These are phyloP conservation scores for Clarias pachynema DNA, from an alignment of 2,797 vertebrate species.

Conservation along the genomic window DNA sequence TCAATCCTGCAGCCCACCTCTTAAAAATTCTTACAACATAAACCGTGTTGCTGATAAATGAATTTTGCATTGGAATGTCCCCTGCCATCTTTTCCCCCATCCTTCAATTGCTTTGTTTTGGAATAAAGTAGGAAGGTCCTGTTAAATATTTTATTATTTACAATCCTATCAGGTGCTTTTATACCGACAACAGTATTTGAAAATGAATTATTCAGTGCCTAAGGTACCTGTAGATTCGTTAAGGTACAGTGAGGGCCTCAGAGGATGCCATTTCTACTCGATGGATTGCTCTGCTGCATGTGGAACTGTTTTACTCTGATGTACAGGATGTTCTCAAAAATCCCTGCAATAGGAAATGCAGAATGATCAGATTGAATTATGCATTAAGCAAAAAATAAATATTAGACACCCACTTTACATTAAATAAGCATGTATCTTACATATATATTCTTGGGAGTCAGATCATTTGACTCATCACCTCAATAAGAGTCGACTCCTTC, in stretches of 20 bases:
- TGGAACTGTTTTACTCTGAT: background rate
- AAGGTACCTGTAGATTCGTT: slow-evolving; percentile 14
- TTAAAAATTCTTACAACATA: background rate
- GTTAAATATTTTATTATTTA: slow-evolving; percentile 55
- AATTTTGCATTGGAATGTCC: background rate
- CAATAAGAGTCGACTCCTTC: background rate
- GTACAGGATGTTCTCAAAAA: background rate
- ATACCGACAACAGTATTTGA: slow-evolving; percentile 32
- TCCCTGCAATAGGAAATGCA: background rate
- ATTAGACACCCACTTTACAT: background rate
- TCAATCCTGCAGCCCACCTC: too few species aligned
- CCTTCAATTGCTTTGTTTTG: slow-evolving; percentile 27
- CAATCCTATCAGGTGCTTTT: slow-evolving; percentile 45
- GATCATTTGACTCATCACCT: background rate
- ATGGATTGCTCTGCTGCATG: background rate
- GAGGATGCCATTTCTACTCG: background rate
- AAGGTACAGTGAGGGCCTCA: slow-evolving; percentile 6
- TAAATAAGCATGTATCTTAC: background rate
- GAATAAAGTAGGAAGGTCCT: slow-evolving; percentile 26
- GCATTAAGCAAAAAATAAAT: background rate
- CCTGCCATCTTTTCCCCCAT: background rate
- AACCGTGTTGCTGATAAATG: background rate
- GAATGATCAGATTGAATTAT: background rate
- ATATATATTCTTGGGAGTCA: background rate
- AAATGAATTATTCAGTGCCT: slow-evolving; percentile 48